Percentiles rank a stretch among this genome's conserved stretches.
phyloP scores from a whole-genome alignment of 1,140 invertebrate species.

The Zaprionus ornatus region DNA sequence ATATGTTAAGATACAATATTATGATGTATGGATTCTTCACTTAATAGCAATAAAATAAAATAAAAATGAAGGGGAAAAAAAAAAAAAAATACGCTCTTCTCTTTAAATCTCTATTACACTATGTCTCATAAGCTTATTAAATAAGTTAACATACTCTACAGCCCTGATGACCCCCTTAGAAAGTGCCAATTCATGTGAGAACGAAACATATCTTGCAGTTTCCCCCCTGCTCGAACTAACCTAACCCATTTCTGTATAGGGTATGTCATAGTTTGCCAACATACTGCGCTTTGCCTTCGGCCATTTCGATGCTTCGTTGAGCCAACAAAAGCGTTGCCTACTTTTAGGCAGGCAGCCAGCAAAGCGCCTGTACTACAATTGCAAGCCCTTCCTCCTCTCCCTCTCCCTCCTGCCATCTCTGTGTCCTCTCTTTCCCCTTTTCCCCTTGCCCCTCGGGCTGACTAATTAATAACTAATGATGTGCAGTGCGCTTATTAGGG shows the following conservation, averaged over 20 bases:
- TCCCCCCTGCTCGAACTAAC: background rate
- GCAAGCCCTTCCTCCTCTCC: background rate
- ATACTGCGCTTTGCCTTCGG: slow-evolving; percentile 33
- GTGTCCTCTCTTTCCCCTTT: background rate
- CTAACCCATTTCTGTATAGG: background rate
- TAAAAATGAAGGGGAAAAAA: no score
- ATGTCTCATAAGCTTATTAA: no score
- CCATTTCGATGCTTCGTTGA: slow-evolving; percentile 57
- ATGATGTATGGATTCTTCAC: no score
- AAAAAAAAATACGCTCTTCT: no score
- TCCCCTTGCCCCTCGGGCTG: slow-evolving; percentile 8
- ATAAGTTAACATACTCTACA: no score
- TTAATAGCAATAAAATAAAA: no score
- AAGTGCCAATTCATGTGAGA: no score
- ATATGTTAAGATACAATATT: no score
- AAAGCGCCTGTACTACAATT: background rate
- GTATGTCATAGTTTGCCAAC: slow-evolving; percentile 13
- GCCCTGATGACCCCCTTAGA: no score
- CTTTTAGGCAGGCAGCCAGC: slow-evolving; percentile 6
- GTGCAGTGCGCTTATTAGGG: slow-evolving; percentile 79
- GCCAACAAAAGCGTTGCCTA: slow-evolving; percentile 54
- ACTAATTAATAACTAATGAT: slow-evolving; percentile 81
- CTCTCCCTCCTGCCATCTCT: background rate
- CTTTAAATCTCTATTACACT: no score
- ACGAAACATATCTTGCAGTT: no score